A percentile compares a stretch with the other conserved stretches of the same genome.
phyloP scores from a whole-genome alignment of 2,113 vertebrate species.

The Oreochromis spilurus region DNA sequence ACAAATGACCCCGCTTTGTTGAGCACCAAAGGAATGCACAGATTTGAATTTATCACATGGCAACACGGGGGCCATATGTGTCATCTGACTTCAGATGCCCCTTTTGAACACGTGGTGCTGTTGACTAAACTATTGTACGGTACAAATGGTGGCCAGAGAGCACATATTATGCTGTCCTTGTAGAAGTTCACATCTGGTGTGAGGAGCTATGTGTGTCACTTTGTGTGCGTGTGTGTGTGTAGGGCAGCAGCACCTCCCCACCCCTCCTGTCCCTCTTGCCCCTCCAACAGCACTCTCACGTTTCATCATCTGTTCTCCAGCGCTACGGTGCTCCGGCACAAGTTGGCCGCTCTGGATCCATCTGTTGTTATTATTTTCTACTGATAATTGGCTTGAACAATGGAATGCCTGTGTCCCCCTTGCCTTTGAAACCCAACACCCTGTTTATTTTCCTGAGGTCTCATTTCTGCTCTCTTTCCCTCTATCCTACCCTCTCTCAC shows the following conservation, averaged over 20 bases:
- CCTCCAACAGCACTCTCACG: slow-evolving; percentile 85
- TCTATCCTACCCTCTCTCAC: neutral
- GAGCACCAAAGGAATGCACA: slow-evolving; percentile 24
- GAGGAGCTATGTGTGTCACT: slow-evolving; percentile 57
- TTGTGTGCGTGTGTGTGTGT: slow-evolving; percentile 54
- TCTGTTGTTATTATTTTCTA: slow-evolving; percentile 99
- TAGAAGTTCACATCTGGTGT: slow-evolving; percentile 90
- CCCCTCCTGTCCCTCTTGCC: slow-evolving; percentile 57
- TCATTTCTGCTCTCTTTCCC: slow-evolving; percentile 49
- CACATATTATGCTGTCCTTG: slow-evolving; percentile 50
- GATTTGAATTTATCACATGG: slow-evolving; percentile 27
- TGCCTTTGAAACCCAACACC: slow-evolving; percentile 95
- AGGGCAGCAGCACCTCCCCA: slow-evolving; percentile 69
- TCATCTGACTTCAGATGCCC: slow-evolving; percentile 29
- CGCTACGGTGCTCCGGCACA: slow-evolving; percentile 85
- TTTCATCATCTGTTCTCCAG: slow-evolving; percentile 97
- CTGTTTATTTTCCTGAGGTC: slow-evolving; percentile 83
- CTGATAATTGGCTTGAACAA: slow-evolving; percentile 99
- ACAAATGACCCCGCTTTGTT: slow-evolving; percentile 4
- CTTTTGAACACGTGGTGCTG: neutral
- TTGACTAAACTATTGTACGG: slow-evolving; percentile 4
- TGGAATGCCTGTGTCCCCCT: slow-evolving; percentile 95
- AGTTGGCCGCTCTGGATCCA: slow-evolving; percentile 95
- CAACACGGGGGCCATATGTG: slow-evolving; percentile 33
- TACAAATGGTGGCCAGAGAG: slow-evolving; percentile 37